Conservation (phyloP, 2,888 invertebrate species). For the Patella depressa region DNA sequence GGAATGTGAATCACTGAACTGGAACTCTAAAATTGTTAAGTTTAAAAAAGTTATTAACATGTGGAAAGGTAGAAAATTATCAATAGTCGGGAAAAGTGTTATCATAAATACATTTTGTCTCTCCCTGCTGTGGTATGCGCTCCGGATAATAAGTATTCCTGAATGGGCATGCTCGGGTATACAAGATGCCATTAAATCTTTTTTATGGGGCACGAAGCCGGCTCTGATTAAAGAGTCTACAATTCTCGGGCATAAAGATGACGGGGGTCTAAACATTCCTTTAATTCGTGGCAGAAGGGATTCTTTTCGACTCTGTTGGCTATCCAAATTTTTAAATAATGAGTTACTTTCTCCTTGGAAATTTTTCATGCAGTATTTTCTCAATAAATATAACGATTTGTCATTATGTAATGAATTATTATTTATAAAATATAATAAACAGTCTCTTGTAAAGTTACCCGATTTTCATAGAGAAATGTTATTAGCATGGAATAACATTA, state of each 20-base stretch:
- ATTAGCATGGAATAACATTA: neutral
- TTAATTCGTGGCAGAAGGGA: neutral
- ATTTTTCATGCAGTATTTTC: neutral
- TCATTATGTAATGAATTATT: neutral
- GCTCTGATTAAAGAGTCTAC: neutral
- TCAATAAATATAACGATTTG: neutral
- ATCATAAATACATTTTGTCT: neutral
- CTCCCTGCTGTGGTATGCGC: neutral
- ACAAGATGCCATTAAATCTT: neutral
- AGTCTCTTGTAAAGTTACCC: neutral
- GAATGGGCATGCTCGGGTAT: neutral
- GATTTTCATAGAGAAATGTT: neutral
- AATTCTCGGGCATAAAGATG: neutral
- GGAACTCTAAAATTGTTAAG: neutral
- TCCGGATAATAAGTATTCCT: neutral
- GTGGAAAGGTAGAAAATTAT: neutral
- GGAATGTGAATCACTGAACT: neutral
- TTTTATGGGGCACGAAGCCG: neutral
- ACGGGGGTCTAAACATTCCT: neutral
- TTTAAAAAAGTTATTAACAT: neutral
- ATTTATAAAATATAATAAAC: neutral
- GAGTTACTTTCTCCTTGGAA: neutral
- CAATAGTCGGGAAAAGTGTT: neutral
- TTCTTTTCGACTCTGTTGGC: neutral
- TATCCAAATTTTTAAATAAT: neutral